Evolutionary conservation across 2,888 invertebrate genomes (phyloP).

Genomic region (Platypus cylindrus): DNA sequence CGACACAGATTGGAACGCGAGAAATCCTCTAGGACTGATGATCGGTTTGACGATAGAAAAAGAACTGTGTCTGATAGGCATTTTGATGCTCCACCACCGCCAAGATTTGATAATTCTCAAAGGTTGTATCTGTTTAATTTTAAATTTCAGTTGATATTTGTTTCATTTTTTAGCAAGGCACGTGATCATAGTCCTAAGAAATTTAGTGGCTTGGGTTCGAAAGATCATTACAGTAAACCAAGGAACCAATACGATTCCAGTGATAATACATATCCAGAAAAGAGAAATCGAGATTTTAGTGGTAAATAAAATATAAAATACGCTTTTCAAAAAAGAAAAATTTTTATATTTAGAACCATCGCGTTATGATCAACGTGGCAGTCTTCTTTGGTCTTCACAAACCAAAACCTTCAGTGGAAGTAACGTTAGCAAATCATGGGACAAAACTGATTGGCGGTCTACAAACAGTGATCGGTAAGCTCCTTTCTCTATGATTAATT

Average conservation of each 20-base stretch:
- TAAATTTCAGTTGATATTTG: too few relatives aligned
- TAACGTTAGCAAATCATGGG: conserved; percentile 19
- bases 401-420: neutral
- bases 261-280: conserved; percentile 24
- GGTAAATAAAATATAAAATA: conserved; percentile 4
- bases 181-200: conserved; percentile 24
- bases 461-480: conserved; percentile 9
- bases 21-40: conserved; percentile 16
- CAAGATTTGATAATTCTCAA: conserved; percentile 38
- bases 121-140: conserved; percentile 14
- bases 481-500: too few relatives aligned
- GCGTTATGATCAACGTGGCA: too few relatives aligned
- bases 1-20: neutral
- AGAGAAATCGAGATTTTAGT: conserved; percentile 26
- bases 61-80: conserved; percentile 21
- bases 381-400: neutral
- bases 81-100: conserved; percentile 45
- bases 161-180: conserved; percentile 20
- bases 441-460: conserved; percentile 19
- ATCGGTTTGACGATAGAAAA: conserved; percentile 19
- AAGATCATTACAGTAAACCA: conserved; percentile 19
- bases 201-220: conserved; percentile 17
- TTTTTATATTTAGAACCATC: too few relatives aligned
- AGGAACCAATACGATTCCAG: conserved; percentile 18
- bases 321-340: too few relatives aligned